Conservation (phyloP, 2,797 vertebrate genomes). For the Micrastur ruficollis region DNA sequence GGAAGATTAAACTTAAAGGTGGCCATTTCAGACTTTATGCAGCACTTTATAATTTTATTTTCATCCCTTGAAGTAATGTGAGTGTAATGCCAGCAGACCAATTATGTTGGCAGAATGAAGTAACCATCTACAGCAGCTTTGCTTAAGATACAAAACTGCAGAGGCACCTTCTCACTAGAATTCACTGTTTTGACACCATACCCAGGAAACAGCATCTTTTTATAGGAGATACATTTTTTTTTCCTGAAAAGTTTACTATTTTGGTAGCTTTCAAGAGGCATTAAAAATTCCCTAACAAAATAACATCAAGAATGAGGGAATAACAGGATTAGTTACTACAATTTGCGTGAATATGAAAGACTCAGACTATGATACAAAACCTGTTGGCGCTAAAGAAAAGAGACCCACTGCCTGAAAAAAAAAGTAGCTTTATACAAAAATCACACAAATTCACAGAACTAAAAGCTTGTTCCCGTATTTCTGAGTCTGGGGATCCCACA, state of each 20-base stretch:
- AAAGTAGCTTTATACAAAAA: neutral
- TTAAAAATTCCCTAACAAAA: neutral
- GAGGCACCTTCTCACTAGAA: neutral
- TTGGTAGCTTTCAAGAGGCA: neutral
- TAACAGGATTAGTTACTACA: neutral
- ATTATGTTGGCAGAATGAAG: slow-evolving; percentile 48
- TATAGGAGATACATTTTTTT: neutral
- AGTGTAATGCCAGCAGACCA: slow-evolving; percentile 68
- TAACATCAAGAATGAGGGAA: neutral
- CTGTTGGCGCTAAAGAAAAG: neutral
- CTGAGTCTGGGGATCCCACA: neutral
- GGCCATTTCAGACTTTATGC: slow-evolving; percentile 64
- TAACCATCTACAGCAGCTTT: slow-evolving; percentile 21
- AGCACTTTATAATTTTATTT: slow-evolving; percentile 73
- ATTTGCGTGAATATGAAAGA: neutral
- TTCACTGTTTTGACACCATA: neutral
- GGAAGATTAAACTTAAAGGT: slow-evolving; percentile 75
- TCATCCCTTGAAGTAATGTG: slow-evolving; percentile 41
- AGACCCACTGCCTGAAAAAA: neutral
- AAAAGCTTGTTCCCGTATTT: neutral
- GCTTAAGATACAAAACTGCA: slow-evolving; percentile 30
- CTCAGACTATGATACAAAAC: neutral
- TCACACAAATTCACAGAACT: neutral
- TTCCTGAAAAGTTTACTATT: neutral
- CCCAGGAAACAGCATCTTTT: neutral